Base-by-base conservation (phyloP, 2,888 invertebrate genomes). In the Hydrotaea diabolus region DNA sequence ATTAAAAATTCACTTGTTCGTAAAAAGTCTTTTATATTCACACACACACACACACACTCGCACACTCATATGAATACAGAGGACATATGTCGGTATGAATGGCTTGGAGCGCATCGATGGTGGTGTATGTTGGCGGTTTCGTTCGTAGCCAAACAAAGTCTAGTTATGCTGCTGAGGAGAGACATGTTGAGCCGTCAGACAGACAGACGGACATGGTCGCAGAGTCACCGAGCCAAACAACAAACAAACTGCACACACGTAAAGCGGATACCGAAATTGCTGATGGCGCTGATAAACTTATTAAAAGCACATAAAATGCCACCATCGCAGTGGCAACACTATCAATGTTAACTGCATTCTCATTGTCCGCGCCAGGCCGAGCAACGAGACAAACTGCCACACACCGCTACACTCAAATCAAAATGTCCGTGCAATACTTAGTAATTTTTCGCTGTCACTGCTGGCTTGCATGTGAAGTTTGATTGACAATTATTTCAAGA, bases 231-330 rank as follows among this genome's bases (percentile, higher is more conserved):
- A 31, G 31, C 2, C 31, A 31, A 31, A 31, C 31, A 7, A 31
- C 31, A 31, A 31, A 31, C 31, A 31, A 75, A 55, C 73, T 23
- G 55, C 26, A 76, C 59, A 72, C 53, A 62, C n/a, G n/a, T 77
- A 76, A 80, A 89, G 90, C 89, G 90, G 90, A 90, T 90, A 90
- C 90, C 89, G 89, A 90, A 91, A 90, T 88, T 89, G 88, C 88
- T 88, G 90, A 91, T 91, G 89, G 89, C 89, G 89, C 89, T 88
- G 91, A 90, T 90, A 91, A 90, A 89, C 89, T 88, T 89, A 90
- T 90, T 90, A 89, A 90, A 90, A 89, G 90, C 88, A 88, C 83
- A 86, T 90, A 88, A 89, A 91, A 90, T 90, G 90, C 90, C 90
- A 90, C 90, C 90, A 88, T 69, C 76, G 83, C 87, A 87, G 86